Base-by-base conservation (phyloP, 2,888 invertebrate genomes). In the Eupeodes latifasciatus region DNA sequence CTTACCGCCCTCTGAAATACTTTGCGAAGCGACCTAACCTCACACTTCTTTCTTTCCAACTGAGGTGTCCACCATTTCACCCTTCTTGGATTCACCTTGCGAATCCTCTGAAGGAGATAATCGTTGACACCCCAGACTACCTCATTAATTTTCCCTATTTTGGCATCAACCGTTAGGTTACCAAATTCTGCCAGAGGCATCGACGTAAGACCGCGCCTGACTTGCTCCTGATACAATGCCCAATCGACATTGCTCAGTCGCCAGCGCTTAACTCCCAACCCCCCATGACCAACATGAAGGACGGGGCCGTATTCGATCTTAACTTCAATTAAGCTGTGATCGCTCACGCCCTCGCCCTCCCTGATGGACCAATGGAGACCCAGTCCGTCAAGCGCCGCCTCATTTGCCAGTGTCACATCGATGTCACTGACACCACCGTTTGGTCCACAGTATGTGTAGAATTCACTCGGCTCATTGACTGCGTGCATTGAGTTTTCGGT, bases 381-480 rank as follows among this genome's bases (percentile, higher is more conserved):
- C 1, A 59, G 34, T 2, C 2, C n/a, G 3, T 14, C 12, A 59
- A 59, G 3, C 12, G 59, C 59, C 5, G 14, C 2, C 14, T 14
- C 1, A n/a, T 59, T 59, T 2, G 14, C 59, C 27, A 59, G 59
- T 34, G 59, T 59, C 4, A 59, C 59, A 7, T 59, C 34, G 14
- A 59, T 59, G 11, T 59, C 34, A 36, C 57, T 74, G 2, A 27
- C 27, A 9, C 10, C 2, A 0, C 57, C 55, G 12, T 59, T 47
- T 14, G 44, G 61, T 0, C 47, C 12, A 47, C 11, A 47, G 12
- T 34, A 81, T 6, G 78, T 83, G 49, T 66, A 83, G 16, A 44
- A 34, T 1, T 69, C 40, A n/a, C 80, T 74, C 27, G 64, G 40
- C 19, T 51, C 34, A 34, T 81, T 89, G 6, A 89, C 77, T 2